phyloP scores from a whole-genome alignment of 2,888 invertebrate genomes.

The Heliconius cydno region DNA sequence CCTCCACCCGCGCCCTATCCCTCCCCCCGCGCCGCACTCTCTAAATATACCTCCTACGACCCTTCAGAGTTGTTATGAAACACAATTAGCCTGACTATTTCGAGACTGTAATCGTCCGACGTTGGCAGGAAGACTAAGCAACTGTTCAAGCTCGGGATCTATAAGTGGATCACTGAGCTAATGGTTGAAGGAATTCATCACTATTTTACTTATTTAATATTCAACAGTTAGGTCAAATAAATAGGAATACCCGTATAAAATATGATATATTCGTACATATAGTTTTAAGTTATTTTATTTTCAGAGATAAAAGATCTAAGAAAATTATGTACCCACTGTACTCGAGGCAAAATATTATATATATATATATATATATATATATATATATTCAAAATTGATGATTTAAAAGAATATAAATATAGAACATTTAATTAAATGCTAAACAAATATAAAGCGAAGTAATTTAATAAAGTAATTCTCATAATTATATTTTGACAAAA shows the following conservation, averaged over 20 bases:
- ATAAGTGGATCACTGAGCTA: slow-evolving; percentile 35
- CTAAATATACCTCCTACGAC: slow-evolving; percentile 77
- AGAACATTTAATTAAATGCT: too few species aligned
- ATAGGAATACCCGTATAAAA: background rate
- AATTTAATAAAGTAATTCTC: background rate
- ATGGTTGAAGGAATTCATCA: slow-evolving; percentile 20
- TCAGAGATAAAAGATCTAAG: too few species aligned
- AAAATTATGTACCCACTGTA: too few species aligned
- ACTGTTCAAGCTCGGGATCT: slow-evolving; percentile 50
- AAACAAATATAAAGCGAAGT: too few species aligned
- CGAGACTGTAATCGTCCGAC: slow-evolving; percentile 61
- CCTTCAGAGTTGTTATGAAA: slow-evolving; percentile 77
- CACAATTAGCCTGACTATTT: slow-evolving; percentile 79
- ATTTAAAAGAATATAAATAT: too few species aligned
- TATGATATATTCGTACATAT: background rate
- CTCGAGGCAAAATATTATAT: too few species aligned
- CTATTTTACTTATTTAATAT: background rate
- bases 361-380: too few species aligned
- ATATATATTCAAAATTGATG: too few species aligned
- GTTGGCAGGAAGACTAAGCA: slow-evolving; percentile 53
- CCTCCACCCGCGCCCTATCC: slow-evolving; percentile 52
- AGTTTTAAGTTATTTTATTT: too few species aligned
- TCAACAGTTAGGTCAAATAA: background rate
- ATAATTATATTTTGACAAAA: background rate
- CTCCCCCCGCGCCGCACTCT: slow-evolving; percentile 52